phyloP scores from a whole-genome alignment of 2,888 invertebrate species.

The Encarsia formosa region DNA sequence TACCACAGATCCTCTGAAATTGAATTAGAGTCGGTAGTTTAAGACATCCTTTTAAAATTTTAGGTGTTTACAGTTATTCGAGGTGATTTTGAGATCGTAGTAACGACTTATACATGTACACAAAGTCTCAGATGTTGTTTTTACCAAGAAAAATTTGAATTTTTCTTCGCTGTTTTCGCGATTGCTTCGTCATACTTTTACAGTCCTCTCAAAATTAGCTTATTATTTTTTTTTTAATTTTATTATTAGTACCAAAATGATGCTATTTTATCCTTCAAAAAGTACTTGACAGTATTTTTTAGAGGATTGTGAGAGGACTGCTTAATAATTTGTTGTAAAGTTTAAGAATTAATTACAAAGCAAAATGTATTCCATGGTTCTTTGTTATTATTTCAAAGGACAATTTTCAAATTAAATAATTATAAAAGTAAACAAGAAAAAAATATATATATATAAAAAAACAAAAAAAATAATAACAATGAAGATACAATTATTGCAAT shows the following conservation, averaged over 20 bases:
- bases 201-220: conserved; percentile 12
- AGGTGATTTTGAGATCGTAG: conserved; percentile 29
- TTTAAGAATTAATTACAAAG: conserved; percentile 11
- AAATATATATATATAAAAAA: too few relatives aligned
- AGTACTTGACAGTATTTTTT: conserved; percentile 11
- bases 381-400: too few relatives aligned
- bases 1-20: conserved; percentile 3
- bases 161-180: conserved; percentile 11
- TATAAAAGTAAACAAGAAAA: too few relatives aligned
- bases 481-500: too few relatives aligned
- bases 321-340: conserved; percentile 18
- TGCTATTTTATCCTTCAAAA: neutral
- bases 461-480: too few relatives aligned
- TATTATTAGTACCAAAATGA: conserved; percentile 1
- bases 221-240: conserved; percentile 12
- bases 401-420: too few relatives aligned
- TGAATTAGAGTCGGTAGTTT: conserved; percentile 18
- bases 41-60: conserved; percentile 44
- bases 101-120: conserved; percentile 19
- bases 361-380: too few relatives aligned
- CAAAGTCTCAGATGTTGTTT: conserved; percentile 19
- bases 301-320: conserved; percentile 11
- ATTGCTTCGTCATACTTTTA: conserved; percentile 10
- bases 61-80: conserved; percentile 47
- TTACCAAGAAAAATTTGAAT: conserved; percentile 18